Conservation (phyloP, 2,888 invertebrate species). For the Boloria euphrosyne region DNA sequence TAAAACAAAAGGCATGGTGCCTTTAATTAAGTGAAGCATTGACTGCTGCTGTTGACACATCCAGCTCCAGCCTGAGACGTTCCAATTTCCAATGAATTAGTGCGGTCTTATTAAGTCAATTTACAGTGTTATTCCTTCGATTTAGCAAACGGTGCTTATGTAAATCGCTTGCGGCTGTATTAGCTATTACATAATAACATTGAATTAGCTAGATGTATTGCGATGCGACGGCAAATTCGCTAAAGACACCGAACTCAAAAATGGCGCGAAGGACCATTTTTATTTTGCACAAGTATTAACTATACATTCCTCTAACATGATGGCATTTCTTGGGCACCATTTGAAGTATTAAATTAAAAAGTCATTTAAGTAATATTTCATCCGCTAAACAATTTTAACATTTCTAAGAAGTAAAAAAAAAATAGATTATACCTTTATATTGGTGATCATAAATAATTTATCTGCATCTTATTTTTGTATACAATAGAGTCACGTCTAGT, state of each 20-base stretch:
- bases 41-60: conserved; percentile 24
- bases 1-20: conserved; percentile 11
- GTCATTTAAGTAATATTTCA: too few relatives aligned
- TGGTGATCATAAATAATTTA: too few relatives aligned
- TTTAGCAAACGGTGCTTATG: conserved; percentile 28
- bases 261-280: neutral
- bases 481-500: too few relatives aligned
- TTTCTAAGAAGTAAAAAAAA: too few relatives aligned
- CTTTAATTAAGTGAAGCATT: conserved; percentile 13
- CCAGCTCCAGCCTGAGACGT: conserved; percentile 19
- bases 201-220: conserved; percentile 23
- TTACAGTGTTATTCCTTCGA: conserved; percentile 28
- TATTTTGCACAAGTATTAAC: neutral
- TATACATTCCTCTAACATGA: neutral
- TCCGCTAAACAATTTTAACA: too few relatives aligned
- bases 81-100: conserved; percentile 31
- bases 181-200: conserved; percentile 27
- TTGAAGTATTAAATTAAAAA: too few relatives aligned
- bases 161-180: conserved; percentile 29
- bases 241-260: neutral
- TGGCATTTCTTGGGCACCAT: too few relatives aligned
- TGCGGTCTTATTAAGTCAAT: conserved; percentile 31
- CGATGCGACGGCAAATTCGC: neutral
- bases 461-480: too few relatives aligned
- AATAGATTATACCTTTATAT: too few relatives aligned